Evolutionary conservation across 2,113 vertebrate genomes (phyloP).

Genomic region (Rhagologus leucostigma): DNA sequence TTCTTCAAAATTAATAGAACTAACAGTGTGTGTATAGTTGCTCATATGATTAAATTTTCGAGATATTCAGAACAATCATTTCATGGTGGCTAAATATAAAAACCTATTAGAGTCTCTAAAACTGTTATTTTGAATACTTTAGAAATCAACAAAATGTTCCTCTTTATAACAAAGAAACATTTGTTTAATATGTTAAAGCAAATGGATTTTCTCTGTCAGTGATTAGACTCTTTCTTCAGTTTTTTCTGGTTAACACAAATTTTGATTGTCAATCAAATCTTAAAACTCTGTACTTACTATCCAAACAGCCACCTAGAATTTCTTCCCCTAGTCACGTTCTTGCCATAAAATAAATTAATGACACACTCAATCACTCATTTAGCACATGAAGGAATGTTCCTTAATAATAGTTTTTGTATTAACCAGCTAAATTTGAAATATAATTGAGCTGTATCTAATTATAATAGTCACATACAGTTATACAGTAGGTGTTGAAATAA

Average conservation of each 20-base stretch:
- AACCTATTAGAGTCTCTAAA: conserved; percentile 21
- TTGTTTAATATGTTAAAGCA: conserved; percentile 41
- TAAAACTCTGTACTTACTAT: conserved; percentile 33
- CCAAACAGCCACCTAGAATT: conserved; percentile 51
- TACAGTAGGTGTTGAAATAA: background rate
- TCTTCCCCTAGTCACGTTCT: conserved; percentile 41
- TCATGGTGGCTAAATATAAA: conserved; percentile 52
- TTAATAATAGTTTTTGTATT: conserved; percentile 38
- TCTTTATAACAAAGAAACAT: conserved; percentile 49
- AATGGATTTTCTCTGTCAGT: conserved; percentile 36
- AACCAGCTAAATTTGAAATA: conserved; percentile 35
- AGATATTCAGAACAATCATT: conserved; percentile 35
- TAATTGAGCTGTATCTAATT: conserved; percentile 14
- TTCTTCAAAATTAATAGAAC: conserved; percentile 40
- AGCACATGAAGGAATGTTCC: conserved; percentile 1
- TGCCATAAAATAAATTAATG: conserved; percentile 51
- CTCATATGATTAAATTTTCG: conserved; percentile 35
- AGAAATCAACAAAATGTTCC: conserved; percentile 58
- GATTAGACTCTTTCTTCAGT: conserved; percentile 31
- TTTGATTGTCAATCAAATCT: conserved; percentile 61
- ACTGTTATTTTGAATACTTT: conserved; percentile 51
- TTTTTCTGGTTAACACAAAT: conserved; percentile 49
- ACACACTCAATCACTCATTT: conserved; percentile 45
- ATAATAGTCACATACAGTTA: background rate
- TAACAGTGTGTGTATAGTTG: conserved; percentile 23